phyloP scores from a whole-genome alignment of 2,113 vertebrate genomes.

The Romanogobio albipinnatus region DNA sequence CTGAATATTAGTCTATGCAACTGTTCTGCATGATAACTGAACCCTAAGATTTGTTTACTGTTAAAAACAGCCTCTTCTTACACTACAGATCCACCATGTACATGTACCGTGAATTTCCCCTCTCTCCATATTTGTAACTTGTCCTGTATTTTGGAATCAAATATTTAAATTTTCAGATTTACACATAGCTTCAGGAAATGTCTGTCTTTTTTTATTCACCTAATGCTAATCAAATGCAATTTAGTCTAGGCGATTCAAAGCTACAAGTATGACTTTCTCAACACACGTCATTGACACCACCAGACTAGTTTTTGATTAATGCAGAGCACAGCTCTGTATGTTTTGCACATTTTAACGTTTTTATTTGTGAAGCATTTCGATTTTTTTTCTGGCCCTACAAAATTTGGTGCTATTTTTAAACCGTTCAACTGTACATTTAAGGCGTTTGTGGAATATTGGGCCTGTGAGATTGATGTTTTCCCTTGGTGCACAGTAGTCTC shows the following conservation, averaged over 20 bases:
- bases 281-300: constrained; percentile 16
- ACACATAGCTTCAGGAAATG: not conserved
- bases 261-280: constrained; percentile 4
- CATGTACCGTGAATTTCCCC: constrained; percentile 16
- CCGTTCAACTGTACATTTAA: constrained; percentile 24
- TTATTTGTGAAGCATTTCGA: constrained; percentile 65
- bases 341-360: constrained; percentile 76
- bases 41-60: constrained; percentile 37
- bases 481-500: constrained; percentile 63
- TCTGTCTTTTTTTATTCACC: not conserved
- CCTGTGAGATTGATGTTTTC: constrained; percentile 38
- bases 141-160: constrained; percentile 59
- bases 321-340: constrained; percentile 61
- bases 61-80: constrained; percentile 51
- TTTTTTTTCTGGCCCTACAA: not conserved
- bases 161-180: constrained; percentile 33
- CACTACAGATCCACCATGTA: constrained; percentile 44
- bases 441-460: constrained; percentile 1
- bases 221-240: constrained; percentile 16
- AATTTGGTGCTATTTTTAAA: constrained; percentile 24
- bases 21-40: constrained; percentile 11
- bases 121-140: not conserved
- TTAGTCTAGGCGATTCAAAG: not conserved
- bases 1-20: constrained; percentile 51
- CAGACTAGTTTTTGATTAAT: constrained; percentile 33